phyloP scores from a whole-genome alignment of 2,797 vertebrate genomes.

The Tinamus major region DNA sequence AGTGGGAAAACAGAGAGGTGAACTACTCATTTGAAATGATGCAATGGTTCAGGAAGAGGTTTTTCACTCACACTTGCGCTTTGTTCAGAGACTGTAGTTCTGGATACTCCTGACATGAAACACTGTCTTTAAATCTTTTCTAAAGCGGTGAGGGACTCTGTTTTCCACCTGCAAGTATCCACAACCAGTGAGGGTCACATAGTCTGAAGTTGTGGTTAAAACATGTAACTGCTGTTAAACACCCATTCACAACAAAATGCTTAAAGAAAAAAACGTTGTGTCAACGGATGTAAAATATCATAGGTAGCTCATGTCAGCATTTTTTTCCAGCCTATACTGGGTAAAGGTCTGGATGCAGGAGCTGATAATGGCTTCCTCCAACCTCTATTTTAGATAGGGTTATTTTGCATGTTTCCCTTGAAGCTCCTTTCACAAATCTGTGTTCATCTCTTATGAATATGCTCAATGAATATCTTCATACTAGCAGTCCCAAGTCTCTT shows the following conservation, averaged over 20 bases:
- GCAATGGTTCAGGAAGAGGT: neutral
- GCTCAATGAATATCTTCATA: neutral
- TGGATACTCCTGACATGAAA: neutral
- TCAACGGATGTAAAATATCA: neutral
- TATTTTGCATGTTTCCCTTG: neutral
- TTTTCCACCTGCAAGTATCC: neutral
- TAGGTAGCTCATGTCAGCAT: accelerated
- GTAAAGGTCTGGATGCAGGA: neutral
- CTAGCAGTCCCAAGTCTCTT: neutral
- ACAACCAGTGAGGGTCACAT: neutral
- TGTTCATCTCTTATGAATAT: neutral
- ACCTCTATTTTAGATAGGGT: neutral
- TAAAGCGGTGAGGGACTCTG: neutral
- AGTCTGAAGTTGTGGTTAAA: neutral
- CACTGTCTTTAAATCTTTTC: neutral
- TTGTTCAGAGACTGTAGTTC: neutral
- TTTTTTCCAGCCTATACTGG: accelerated
- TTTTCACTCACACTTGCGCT: neutral
- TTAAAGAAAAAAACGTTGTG: neutral
- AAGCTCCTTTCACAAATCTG: neutral
- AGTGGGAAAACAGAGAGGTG: neutral
- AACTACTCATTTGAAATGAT: neutral
- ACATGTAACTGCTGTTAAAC: neutral
- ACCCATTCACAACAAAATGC: neutral
- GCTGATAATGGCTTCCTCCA: neutral